phyloP scores from a whole-genome alignment of 2,797 vertebrate genomes.

The Acrossocheilus fasciatus region DNA sequence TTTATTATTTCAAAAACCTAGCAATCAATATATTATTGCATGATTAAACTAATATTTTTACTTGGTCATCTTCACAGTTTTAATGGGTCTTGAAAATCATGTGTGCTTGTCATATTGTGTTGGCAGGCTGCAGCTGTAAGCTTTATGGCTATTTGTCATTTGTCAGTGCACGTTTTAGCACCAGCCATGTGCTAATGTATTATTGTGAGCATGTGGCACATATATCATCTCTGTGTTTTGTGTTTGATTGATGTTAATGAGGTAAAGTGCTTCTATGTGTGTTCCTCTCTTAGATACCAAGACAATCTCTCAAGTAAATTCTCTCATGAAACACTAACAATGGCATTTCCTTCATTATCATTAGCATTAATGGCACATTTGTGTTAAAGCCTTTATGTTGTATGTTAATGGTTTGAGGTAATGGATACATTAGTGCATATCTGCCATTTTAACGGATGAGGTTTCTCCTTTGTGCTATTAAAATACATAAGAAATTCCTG shows the following conservation, averaged over 20 bases:
- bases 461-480: constrained; percentile 17
- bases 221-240: constrained; percentile 1
- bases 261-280: not conserved
- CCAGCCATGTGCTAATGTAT: not conserved
- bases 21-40: not conserved
- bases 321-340: not conserved
- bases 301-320: not conserved
- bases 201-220: not conserved
- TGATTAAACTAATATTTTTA: not conserved
- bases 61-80: constrained; percentile 5
- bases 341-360: not conserved
- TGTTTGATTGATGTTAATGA: not conserved
- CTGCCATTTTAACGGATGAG: constrained; percentile 17
- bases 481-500: constrained; percentile 23
- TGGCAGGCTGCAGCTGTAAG: not conserved
- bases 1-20: not conserved
- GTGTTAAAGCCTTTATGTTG: constrained; percentile 22
- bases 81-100: not conserved
- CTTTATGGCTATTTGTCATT: not conserved
- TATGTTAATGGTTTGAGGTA: constrained; percentile 18
- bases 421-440: constrained; percentile 12
- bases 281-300: not conserved
- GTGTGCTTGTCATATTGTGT: constrained; percentile 7
- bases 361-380: constrained; percentile 19
- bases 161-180: not conserved